Evolutionary conservation across 2,888 invertebrate species (phyloP).

Genomic region (Pristionchus maxplancki): DNA sequence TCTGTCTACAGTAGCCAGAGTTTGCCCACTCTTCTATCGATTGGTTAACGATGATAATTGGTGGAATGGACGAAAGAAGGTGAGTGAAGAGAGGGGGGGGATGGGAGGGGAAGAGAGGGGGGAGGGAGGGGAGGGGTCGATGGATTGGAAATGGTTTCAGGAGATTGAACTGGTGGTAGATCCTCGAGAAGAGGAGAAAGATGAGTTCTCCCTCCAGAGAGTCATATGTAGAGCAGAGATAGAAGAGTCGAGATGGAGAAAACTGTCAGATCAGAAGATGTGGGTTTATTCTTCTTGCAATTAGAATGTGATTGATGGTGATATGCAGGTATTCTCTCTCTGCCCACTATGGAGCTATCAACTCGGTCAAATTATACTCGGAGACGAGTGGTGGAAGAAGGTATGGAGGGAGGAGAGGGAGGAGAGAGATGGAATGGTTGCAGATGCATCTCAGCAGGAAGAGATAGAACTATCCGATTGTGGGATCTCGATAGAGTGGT

Average conservation of each 20-base stretch:
- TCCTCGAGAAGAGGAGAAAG: slow-evolving; percentile 5
- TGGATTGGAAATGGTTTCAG: not conserved
- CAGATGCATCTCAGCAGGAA: slow-evolving; percentile 47
- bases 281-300: not conserved
- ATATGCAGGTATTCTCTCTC: not conserved
- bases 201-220: not conserved
- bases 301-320: not conserved
- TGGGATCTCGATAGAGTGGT: slow-evolving; percentile 42
- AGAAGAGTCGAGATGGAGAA: slow-evolving; percentile 29
- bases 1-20: slow-evolving; percentile 16
- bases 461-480: slow-evolving; percentile 32
- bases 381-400: slow-evolving; percentile 34
- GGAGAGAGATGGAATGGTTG: not conserved
- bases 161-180: not conserved
- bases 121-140: not conserved
- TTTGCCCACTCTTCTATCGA: slow-evolving; percentile 20
- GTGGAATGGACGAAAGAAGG: slow-evolving; percentile 50
- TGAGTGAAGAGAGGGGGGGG: too few species aligned
- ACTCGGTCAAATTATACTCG: not conserved
- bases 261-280: slow-evolving; percentile 10
- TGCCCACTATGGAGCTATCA: slow-evolving; percentile 31
- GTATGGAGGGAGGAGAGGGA: not conserved
- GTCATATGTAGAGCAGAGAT: slow-evolving; percentile 4
- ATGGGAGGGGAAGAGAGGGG: not conserved
- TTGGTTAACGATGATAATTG: slow-evolving; percentile 28